phyloP scores from a whole-genome alignment of 2,113 vertebrate species.

The Mohoua ochrocephala region DNA sequence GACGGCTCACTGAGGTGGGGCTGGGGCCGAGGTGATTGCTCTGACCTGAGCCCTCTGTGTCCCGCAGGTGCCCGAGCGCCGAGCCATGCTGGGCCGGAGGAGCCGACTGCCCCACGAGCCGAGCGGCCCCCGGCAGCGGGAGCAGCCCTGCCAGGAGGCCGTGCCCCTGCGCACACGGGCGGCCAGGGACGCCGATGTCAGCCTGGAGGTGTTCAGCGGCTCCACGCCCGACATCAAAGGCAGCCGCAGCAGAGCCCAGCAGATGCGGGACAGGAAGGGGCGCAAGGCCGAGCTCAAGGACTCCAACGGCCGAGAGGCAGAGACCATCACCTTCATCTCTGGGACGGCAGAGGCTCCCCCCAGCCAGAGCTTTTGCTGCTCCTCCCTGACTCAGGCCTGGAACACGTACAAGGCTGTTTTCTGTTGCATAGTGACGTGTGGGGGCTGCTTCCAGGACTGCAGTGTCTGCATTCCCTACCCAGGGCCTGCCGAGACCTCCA shows the following conservation, averaged over 20 bases:
- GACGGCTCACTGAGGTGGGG: neutral
- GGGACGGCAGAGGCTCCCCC: conserved; percentile 78
- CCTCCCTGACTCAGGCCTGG: conserved; percentile 85
- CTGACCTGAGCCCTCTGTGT: neutral
- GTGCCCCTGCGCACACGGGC: conserved; percentile 62
- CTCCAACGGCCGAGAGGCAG: conserved; percentile 73
- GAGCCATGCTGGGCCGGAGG: conserved; percentile 86
- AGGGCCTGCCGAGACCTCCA: conserved; percentile 57
- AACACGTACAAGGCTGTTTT: conserved; percentile 82
- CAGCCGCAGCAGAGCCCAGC: conserved; percentile 20
- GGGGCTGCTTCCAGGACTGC: conserved; percentile 75
- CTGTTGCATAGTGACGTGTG: conserved; percentile 79
- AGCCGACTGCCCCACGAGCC: conserved; percentile 59
- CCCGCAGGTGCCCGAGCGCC: conserved; percentile 44
- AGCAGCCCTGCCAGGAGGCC: conserved; percentile 66
- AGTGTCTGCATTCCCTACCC: conserved; percentile 76
- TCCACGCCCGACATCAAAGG: conserved; percentile 56
- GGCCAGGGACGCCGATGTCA: conserved; percentile 65
- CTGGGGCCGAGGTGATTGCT: fast-evolving
- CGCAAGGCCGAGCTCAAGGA: conserved; percentile 71
- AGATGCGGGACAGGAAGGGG: conserved; percentile 51
- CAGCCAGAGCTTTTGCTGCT: conserved; percentile 74
- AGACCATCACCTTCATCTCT: conserved; percentile 87
- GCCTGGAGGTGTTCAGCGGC: conserved; percentile 74
- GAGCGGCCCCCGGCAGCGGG: conserved; percentile 52